Conservation (phyloP, 2,888 invertebrate species). For the Troilus luridus region DNA sequence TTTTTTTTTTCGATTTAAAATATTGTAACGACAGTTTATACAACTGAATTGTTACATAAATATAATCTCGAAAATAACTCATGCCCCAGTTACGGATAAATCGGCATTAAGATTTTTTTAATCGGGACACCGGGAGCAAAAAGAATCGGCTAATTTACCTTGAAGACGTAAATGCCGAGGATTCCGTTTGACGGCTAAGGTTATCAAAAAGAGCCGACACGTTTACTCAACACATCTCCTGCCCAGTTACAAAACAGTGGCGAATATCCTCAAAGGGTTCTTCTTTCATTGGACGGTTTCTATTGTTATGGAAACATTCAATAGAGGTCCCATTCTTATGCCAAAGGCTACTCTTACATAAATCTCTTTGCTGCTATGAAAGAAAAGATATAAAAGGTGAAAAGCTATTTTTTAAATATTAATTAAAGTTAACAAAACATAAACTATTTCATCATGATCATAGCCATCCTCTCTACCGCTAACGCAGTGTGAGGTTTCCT, state of each 20-base stretch:
- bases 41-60: neutral
- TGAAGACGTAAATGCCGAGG: neutral
- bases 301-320: slow-evolving; percentile 49
- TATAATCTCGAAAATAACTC: neutral
- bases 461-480: too few species aligned
- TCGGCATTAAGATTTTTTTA: slow-evolving; percentile 28
- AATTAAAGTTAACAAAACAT: slow-evolving; percentile 23
- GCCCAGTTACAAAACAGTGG: neutral
- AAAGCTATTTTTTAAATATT: neutral
- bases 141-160: neutral
- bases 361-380: neutral
- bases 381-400: neutral
- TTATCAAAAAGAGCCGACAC: neutral
- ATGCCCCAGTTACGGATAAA: neutral
- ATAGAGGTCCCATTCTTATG: slow-evolving; percentile 21
- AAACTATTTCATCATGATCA: too few species aligned
- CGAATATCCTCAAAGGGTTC: slow-evolving; percentile 11
- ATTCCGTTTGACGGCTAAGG: neutral
- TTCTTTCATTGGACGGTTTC: slow-evolving; percentile 25
- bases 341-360: slow-evolving; percentile 7
- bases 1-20: neutral
- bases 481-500: too few species aligned
- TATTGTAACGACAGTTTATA: neutral
- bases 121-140: neutral
- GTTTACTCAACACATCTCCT: neutral